These are phyloP conservation scores for Xanthia icteritia DNA, from an alignment of 2,888 invertebrate genomes.

Conservation along the genomic window DNA sequence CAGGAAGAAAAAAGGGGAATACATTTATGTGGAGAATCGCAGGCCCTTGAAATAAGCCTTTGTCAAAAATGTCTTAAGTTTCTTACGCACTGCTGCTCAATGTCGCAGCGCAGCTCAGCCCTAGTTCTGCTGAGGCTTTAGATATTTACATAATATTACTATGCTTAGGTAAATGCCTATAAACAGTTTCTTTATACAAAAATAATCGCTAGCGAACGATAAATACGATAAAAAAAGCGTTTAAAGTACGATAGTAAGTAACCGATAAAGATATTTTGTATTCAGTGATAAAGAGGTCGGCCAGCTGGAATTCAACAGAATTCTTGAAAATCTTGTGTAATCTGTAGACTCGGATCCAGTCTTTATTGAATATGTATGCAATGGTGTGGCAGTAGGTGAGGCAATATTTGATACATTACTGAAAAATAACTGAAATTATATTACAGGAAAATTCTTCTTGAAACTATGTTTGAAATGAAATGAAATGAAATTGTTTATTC, in stretches of 20 bases:
- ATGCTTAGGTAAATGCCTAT: not conserved
- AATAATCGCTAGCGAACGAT: slow-evolving; percentile 67
- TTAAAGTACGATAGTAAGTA: slow-evolving; percentile 71
- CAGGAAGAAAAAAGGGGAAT: no score
- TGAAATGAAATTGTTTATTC: no score
- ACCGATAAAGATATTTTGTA: slow-evolving; percentile 68
- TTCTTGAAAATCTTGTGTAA: slow-evolving; percentile 49
- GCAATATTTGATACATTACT: slow-evolving; percentile 8
- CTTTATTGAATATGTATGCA: slow-evolving; percentile 23
- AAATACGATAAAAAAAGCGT: slow-evolving; percentile 68
- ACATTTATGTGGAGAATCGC: no score
- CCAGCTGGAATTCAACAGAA: slow-evolving; percentile 43
- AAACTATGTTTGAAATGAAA: not conserved
- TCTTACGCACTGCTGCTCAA: not conserved
- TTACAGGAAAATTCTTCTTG: not conserved
- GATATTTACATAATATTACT: not conserved
- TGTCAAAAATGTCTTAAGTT: not conserved
- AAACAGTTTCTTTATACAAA: slow-evolving; percentile 43
- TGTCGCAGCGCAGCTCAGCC: not conserved
- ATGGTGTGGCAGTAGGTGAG: not conserved
- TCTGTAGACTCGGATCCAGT: slow-evolving; percentile 16
- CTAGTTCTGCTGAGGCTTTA: not conserved
- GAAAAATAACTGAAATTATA: not conserved
- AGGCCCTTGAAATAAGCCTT: no score
- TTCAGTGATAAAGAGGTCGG: slow-evolving; percentile 63